Conservation (phyloP, 2,797 vertebrate species). For the Sphenopsis melanotis region DNA sequence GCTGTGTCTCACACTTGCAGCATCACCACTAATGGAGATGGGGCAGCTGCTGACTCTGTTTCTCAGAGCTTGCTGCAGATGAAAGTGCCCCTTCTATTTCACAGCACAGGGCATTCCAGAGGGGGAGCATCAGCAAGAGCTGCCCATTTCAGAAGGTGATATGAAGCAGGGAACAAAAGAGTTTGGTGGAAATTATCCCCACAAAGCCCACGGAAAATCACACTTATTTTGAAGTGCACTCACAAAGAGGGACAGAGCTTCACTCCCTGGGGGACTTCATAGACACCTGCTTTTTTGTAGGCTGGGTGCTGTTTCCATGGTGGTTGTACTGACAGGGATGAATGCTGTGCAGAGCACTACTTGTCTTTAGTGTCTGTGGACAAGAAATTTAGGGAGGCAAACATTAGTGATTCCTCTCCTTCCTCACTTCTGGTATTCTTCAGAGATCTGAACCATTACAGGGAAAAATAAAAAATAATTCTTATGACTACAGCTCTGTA, state of each 20-base stretch:
- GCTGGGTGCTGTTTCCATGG: neutral
- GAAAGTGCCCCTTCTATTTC: slow-evolving; percentile 26
- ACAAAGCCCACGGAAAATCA: neutral
- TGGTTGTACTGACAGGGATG: neutral
- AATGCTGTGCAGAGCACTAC: neutral
- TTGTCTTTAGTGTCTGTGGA: neutral
- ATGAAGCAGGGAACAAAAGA: neutral
- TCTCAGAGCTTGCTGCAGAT: neutral
- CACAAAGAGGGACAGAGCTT: neutral
- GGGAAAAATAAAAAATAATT: neutral
- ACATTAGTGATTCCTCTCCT: neutral
- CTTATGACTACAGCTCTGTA: neutral
- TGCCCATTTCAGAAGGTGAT: neutral
- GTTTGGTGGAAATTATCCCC: neutral
- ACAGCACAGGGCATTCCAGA: slow-evolving; percentile 11
- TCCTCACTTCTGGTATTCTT: neutral
- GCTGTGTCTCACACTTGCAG: neutral
- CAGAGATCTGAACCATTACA: neutral
- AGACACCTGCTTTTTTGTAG: neutral
- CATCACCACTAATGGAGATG: neutral
- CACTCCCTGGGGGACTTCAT: neutral
- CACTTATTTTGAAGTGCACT: neutral
- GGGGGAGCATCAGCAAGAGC: neutral
- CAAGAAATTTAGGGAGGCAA: neutral
- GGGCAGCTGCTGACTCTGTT: slow-evolving; percentile 25